phyloP scores from a whole-genome alignment of 1,140 invertebrate species.

The Drosophila ogumai region DNA sequence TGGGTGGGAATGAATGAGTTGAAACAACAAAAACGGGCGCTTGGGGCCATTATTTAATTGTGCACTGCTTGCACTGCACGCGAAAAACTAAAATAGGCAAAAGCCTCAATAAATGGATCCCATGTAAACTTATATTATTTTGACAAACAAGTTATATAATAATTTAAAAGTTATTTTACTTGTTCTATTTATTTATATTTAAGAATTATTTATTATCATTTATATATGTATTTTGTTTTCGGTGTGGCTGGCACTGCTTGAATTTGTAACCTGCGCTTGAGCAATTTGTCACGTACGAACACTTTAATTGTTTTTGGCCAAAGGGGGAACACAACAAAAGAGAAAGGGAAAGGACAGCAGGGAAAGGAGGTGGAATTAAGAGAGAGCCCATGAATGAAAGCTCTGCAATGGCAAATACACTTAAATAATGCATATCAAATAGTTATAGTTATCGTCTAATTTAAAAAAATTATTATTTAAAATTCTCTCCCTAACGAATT shows the following conservation, averaged over 20 bases:
- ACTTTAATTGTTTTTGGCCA: conserved; percentile 74
- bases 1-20: background rate
- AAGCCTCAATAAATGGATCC: background rate
- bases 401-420: conserved; percentile 9
- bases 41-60: conserved; percentile 74
- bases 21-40: conserved; percentile 48
- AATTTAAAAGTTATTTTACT: too few relatives aligned
- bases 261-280: conserved; percentile 72
- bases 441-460: background rate
- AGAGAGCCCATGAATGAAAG: background rate
- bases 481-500: background rate
- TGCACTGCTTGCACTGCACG: conserved; percentile 29
- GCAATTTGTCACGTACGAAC: conserved; percentile 84
- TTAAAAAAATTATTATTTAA: background rate
- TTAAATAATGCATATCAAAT: background rate
- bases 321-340: conserved; percentile 9
- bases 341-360: conserved; percentile 15
- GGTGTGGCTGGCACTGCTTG: conserved; percentile 7
- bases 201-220: background rate
- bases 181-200: too few relatives aligned
- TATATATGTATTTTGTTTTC: background rate
- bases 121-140: too few relatives aligned
- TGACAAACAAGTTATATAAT: too few relatives aligned
- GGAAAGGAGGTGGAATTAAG: conserved; percentile 1
- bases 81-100: background rate